phyloP scores from a whole-genome alignment of 2,888 invertebrate genomes.

The Theretra japonica region DNA sequence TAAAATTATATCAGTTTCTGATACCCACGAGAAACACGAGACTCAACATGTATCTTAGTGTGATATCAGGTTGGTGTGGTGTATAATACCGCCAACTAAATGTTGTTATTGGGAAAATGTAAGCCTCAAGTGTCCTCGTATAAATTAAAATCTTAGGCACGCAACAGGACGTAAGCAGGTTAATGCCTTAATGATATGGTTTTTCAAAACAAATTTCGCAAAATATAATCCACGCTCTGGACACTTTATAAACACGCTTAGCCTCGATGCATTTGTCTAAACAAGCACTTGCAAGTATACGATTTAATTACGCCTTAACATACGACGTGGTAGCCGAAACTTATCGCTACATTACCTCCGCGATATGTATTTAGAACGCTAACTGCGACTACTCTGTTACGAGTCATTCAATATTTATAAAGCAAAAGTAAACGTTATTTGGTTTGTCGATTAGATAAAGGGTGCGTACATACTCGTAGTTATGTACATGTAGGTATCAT shows the following conservation, averaged over 20 bases:
- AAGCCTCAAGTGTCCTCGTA: background rate
- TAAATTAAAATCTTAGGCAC: background rate
- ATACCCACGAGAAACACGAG: too few species aligned
- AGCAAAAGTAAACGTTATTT: background rate
- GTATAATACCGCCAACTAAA: too few species aligned
- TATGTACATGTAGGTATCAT: background rate
- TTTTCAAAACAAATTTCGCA: conserved; percentile 1
- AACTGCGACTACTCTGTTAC: background rate
- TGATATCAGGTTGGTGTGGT: too few species aligned
- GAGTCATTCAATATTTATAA: background rate
- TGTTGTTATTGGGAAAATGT: too few species aligned
- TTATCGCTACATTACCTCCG: background rate
- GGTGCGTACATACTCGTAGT: background rate
- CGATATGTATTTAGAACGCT: conserved; percentile 7
- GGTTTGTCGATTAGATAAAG: background rate
- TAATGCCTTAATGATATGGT: background rate
- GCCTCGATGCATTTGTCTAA: background rate
- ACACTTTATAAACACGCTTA: background rate
- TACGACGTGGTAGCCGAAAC: background rate
- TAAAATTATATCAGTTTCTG: too few species aligned
- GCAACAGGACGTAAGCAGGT: background rate
- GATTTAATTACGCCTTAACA: background rate
- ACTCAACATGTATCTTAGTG: too few species aligned
- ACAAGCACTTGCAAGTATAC: conserved; percentile 11
- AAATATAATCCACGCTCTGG: background rate